Base-by-base conservation (phyloP, 2,888 invertebrate species). In the Autographa gamma region DNA sequence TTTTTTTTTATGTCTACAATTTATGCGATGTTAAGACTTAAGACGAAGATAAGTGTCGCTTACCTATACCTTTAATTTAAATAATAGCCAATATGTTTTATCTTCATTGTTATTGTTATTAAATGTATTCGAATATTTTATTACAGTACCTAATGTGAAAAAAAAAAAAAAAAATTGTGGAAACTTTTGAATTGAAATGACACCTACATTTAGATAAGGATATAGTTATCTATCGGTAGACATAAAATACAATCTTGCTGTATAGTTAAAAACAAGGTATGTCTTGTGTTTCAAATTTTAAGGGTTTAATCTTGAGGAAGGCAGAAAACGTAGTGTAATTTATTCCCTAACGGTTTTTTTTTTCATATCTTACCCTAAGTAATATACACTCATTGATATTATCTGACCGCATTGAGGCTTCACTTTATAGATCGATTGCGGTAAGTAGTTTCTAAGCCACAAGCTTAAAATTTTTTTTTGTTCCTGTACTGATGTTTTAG, bases 1-100 rank as follows among this genome's bases (percentile, higher is more conserved):
- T 83, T 73, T 11, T 70, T 83, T 81, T 82, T 77, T 84, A 80
- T 71, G 64, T 54, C 52, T 65, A 66, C 65, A 13, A 48, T 59
- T 38, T 63, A 61, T 56, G 72, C 56, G 14, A 25, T 60, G 63
- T 68, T 71, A 63, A 66, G 31, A 61, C 58, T 63, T 58, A 62
- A 18, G 8, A 2, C 18, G 14, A 8, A 70, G 70, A 76, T 69
- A 81, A 73, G 61, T 60, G 60, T 41, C 0, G 7, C 38, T 32
- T 66, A 25, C 56, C 31, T 18, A 14, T 41, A 11, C 31, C 19
- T 59, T 18, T 3, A 43, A 73, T 69, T 73, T 61, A 60, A 72
- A 69, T 74, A 66, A 64, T 5, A 52, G 31, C 60, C 56, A 58
- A 64, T 48, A 43, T 32, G 59, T 0, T 25, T 60, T 64, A 72